These are phyloP conservation scores for Spisula subtruncata DNA, from an alignment of 2,888 invertebrate species.

Conservation along the genomic window DNA sequence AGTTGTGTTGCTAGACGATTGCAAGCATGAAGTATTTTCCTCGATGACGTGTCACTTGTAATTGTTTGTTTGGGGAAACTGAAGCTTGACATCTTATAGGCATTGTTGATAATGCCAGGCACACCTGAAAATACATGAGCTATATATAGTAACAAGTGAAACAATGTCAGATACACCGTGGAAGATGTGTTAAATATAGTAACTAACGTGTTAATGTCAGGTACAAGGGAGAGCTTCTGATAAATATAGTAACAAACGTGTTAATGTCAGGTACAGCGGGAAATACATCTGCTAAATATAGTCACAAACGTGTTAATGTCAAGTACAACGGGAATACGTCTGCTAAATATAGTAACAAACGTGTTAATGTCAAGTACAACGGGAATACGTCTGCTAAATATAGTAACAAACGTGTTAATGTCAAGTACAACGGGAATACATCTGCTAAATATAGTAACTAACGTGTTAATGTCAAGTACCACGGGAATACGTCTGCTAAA, in stretches of 20 bases:
- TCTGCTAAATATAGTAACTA: too few relatives aligned
- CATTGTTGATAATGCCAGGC: slow-evolving; percentile 72
- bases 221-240: slow-evolving; percentile 65
- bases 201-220: slow-evolving; percentile 58
- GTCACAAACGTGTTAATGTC: slow-evolving; percentile 56
- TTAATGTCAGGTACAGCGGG: too few relatives aligned
- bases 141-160: neutral
- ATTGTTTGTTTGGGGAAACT: slow-evolving; percentile 68
- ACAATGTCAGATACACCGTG: too few relatives aligned
- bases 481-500: too few relatives aligned
- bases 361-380: slow-evolving; percentile 54
- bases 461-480: slow-evolving; percentile 7
- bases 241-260: neutral
- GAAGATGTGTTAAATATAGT: too few relatives aligned
- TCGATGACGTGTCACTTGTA: slow-evolving; percentile 56
- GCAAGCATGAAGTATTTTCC: slow-evolving; percentile 70
- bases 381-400: slow-evolving; percentile 51
- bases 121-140: slow-evolving; percentile 66
- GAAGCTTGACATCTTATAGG: slow-evolving; percentile 73
- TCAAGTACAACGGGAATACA: too few relatives aligned
- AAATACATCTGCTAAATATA: too few relatives aligned
- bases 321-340: slow-evolving; percentile 69
- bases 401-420: neutral
- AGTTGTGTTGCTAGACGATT: slow-evolving; percentile 66
- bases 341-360: neutral